These are phyloP conservation scores for Ectropis crepuscularia DNA, from an alignment of 2,888 invertebrate genomes.

Conservation along the genomic window DNA sequence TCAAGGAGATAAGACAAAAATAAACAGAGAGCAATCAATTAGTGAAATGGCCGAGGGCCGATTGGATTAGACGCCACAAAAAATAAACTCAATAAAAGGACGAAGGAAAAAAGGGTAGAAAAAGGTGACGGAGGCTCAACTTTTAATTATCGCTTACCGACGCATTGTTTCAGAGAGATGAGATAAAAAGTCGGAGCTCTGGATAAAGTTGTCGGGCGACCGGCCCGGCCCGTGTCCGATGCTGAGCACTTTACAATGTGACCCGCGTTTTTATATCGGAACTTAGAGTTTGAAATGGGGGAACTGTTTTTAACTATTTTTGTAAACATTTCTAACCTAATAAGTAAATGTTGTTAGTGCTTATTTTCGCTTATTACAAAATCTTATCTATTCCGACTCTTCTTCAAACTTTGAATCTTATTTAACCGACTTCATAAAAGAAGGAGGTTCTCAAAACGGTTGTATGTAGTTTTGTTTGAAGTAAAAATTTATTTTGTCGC, in stretches of 20 bases:
- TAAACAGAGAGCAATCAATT: constrained; percentile 74
- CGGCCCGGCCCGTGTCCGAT: constrained; percentile 40
- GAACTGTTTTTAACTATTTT: not conserved
- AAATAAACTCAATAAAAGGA: constrained; percentile 50
- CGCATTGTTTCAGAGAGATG: constrained; percentile 64
- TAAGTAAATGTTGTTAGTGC: too few species aligned
- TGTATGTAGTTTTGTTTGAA: too few species aligned
- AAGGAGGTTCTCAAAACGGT: too few species aligned
- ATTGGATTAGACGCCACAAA: constrained; percentile 60
- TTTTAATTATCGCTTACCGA: constrained; percentile 79
- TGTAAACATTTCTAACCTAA: too few species aligned
- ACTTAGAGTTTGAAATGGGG: not conserved
- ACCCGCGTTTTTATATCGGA: not conserved
- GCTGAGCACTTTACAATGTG: constrained; percentile 25
- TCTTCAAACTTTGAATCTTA: too few species aligned
- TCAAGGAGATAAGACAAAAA: constrained; percentile 53
- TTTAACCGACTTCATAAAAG: too few species aligned
- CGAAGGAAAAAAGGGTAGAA: constrained; percentile 33
- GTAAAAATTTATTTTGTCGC: too few species aligned
- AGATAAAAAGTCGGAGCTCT: constrained; percentile 51
- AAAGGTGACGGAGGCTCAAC: constrained; percentile 64
- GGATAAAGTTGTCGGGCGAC: constrained; percentile 64
- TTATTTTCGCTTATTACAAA: too few species aligned
- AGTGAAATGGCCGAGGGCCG: constrained; percentile 64
- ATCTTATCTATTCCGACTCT: too few species aligned